Base-by-base conservation (phyloP, 2,888 invertebrate species). In the Zele albiditarsus region DNA sequence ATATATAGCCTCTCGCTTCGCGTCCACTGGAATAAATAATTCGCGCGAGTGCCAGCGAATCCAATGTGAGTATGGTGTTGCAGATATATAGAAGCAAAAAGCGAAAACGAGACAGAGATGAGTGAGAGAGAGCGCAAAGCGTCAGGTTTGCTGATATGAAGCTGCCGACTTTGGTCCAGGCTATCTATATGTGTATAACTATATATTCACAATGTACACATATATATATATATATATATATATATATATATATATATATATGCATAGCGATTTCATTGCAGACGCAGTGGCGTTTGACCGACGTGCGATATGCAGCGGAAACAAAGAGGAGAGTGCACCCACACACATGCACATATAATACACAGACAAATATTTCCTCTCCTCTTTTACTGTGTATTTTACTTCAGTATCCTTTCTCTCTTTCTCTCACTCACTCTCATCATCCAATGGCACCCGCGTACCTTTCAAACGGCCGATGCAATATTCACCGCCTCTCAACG, bases 391-490 rank as follows among this genome's bases (percentile, higher is more conserved):
- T 74, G 73, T 74, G 74, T 76, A 71, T 73, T 74, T 58, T 71
- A 60, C 74, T 74, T 71, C 72, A 71, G 71, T 62, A 69, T 75
- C 57, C 78, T 73, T 23, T 46, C 70, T 69, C 38, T 20, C 57
- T 28, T 20, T 49, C 25, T 66, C 65, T 53, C 65, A 46, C 75
- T 78, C 77, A 31, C 66, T 46, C 63, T 77, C 75, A 74, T 73
- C 75, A 76, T 67, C 71, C 72, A 72, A 53, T 53, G 20, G 53
- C 53, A 53, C 6, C 74, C 74, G 77, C 78, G 78, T 78, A 84
- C 84, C 84, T 87, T 87, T 88, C 87, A 85, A 87, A 86, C 85
- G 85, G 83, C 84, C 88, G 85, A 88, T 89, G 89, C 89, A 89
- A 89, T 89, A 89, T 89, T 89, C 89, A 88, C 87, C 86, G 86